Conservation (phyloP, 2,113 vertebrate genomes). For the Takifugu flavidus region DNA sequence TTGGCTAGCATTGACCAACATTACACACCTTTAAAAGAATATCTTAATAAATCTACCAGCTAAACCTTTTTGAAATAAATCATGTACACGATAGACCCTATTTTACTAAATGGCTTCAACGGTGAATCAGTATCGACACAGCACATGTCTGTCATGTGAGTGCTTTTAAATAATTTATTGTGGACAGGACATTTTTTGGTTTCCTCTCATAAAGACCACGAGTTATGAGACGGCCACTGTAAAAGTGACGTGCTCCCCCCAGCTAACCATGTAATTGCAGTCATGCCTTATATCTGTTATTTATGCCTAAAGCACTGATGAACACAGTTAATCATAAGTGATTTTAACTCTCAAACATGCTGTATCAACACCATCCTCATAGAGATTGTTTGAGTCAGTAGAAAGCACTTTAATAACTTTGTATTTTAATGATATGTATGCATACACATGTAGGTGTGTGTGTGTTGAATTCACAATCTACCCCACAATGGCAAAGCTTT, state of each 20-base stretch:
- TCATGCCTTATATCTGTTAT: slow-evolving; percentile 73
- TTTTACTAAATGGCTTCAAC: slow-evolving; percentile 40
- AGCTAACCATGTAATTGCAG: slow-evolving; percentile 60
- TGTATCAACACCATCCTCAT: slow-evolving; percentile 67
- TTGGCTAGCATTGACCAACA: slow-evolving; percentile 47
- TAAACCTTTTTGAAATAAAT: slow-evolving; percentile 40
- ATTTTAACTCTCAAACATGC: slow-evolving; percentile 73
- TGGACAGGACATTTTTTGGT: slow-evolving; percentile 2
- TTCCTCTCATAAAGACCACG: slow-evolving; percentile 24
- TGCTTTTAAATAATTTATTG: no score
- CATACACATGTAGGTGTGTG: slow-evolving; percentile 9
- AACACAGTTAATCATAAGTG: slow-evolving; percentile 67
- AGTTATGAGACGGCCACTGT: slow-evolving; percentile 49
- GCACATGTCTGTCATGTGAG: no score
- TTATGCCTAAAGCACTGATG: slow-evolving; percentile 74
- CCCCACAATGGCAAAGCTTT: slow-evolving; percentile 35
- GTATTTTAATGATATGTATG: slow-evolving; percentile 57
- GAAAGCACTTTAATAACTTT: slow-evolving; percentile 73
- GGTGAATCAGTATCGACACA: slow-evolving; percentile 11
- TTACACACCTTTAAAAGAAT: slow-evolving; percentile 51
- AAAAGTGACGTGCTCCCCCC: slow-evolving; percentile 27
- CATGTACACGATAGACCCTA: slow-evolving; percentile 45
- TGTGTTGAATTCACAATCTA: slow-evolving; percentile 2
- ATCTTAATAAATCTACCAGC: slow-evolving; percentile 35
- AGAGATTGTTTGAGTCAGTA: slow-evolving; percentile 69